Conservation (phyloP, 2,797 vertebrate species). For the Odontamblyopus rebecca region DNA sequence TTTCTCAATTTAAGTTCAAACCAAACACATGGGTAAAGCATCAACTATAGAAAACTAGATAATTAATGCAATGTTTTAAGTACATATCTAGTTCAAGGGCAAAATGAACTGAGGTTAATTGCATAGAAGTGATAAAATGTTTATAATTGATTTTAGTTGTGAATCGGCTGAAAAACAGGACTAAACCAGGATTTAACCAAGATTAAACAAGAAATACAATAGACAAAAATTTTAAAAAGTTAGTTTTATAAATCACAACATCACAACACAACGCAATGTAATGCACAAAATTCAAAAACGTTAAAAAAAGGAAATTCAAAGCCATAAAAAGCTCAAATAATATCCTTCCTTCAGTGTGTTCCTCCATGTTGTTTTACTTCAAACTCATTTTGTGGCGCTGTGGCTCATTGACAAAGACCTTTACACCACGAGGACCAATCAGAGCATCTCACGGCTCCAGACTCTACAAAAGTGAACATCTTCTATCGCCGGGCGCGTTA, state of each 20-base stretch:
- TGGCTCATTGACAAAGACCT: background rate
- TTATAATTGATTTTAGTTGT: background rate
- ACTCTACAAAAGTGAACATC: conserved; percentile 83
- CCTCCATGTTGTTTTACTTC: background rate
- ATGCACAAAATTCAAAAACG: background rate
- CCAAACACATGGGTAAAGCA: background rate
- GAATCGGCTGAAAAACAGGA: background rate
- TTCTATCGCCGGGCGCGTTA: conserved; percentile 84
- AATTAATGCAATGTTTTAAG: background rate
- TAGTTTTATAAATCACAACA: background rate
- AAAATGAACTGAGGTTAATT: conserved; percentile 1
- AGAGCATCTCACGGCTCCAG: background rate
- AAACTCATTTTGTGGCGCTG: background rate
- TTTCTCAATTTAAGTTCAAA: background rate
- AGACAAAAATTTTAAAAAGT: background rate
- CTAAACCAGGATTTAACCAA: background rate
- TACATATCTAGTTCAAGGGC: background rate
- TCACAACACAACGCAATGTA: background rate
- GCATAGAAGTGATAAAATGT: background rate
- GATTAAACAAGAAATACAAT: background rate
- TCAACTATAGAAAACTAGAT: background rate
- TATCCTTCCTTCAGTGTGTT: background rate
- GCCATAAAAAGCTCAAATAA: background rate
- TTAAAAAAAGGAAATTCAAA: background rate
- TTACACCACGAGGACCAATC: background rate